Evolutionary conservation across 92 coral and sea anemone species (phyloP).

Genomic region (Umimayanthus kanabou): DNA sequence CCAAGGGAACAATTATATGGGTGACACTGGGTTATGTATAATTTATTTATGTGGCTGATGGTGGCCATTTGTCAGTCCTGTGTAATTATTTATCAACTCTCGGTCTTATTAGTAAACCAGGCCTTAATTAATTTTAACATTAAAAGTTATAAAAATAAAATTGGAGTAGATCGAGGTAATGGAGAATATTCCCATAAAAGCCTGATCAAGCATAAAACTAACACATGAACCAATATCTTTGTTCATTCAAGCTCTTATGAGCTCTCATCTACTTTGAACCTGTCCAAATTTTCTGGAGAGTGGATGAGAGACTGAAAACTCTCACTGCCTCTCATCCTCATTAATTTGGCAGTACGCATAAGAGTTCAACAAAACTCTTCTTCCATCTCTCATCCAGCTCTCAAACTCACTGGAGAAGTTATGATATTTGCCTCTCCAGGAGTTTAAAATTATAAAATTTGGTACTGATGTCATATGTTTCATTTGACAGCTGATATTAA

Average conservation of each 20-base stretch:
- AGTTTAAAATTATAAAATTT: too few species aligned
- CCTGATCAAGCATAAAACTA: too few species aligned
- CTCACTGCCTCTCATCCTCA: neutral
- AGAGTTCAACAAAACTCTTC: too few species aligned
- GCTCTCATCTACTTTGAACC: neutral
- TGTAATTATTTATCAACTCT: neutral
- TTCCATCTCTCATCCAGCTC: neutral
- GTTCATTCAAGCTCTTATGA: neutral
- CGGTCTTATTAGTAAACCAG: too few species aligned
- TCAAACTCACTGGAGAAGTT: too few species aligned
- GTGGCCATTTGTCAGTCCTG: neutral
- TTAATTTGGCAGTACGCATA: neutral
- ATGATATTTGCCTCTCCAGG: too few species aligned
- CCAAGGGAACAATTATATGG: too few species aligned
- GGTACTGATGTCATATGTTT: neutral
- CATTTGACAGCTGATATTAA: neutral
- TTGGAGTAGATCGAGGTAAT: too few species aligned
- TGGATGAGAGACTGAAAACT: neutral
- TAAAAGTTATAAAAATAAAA: too few species aligned
- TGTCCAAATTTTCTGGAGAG: neutral
- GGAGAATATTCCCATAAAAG: too few species aligned
- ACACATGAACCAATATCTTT: neutral
- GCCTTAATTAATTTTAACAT: too few species aligned
- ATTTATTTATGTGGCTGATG: neutral
- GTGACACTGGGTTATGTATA: neutral